phyloP scores from a whole-genome alignment of 2,888 invertebrate species.

The Drosophila infuscata region DNA sequence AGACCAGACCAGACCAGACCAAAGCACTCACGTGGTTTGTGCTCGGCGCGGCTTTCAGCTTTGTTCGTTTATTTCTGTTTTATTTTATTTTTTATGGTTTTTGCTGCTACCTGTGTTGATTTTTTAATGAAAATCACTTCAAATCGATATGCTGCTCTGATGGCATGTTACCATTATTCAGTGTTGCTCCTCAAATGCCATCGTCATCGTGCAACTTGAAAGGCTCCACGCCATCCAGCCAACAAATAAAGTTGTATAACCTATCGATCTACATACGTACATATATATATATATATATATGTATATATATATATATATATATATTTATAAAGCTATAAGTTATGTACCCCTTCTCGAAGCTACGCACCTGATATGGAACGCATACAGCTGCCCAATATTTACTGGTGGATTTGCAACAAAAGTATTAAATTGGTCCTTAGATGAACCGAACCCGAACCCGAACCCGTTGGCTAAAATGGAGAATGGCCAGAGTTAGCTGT shows the following conservation, averaged over 20 bases:
- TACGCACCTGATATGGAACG: constrained; percentile 29
- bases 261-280: not conserved
- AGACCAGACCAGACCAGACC: constrained; percentile 17
- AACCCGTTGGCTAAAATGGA: constrained; percentile 48
- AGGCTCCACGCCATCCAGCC: constrained; percentile 22
- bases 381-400: constrained; percentile 67
- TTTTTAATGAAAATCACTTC: constrained; percentile 78
- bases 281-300: not conserved
- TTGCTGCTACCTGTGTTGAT: constrained; percentile 59
- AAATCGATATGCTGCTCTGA: constrained; percentile 65
- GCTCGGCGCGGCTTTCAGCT: constrained; percentile 51
- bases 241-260: not conserved
- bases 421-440: constrained; percentile 64
- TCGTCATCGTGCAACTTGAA: constrained; percentile 42
- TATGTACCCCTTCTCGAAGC: not conserved
- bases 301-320: too few species aligned
- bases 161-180: constrained; percentile 16
- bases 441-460: constrained; percentile 58
- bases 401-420: constrained; percentile 62
- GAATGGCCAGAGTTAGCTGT: constrained; percentile 53
- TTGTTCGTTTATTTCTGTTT: constrained; percentile 9
- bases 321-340: not conserved
- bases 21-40: constrained; percentile 52
- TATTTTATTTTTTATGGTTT: constrained; percentile 35
- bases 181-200: not conserved